Evolutionary conservation across 2,797 vertebrate species (phyloP), one percentile per base, ranked within the genome.

Genomic region (Xenopus petersii): DNA sequence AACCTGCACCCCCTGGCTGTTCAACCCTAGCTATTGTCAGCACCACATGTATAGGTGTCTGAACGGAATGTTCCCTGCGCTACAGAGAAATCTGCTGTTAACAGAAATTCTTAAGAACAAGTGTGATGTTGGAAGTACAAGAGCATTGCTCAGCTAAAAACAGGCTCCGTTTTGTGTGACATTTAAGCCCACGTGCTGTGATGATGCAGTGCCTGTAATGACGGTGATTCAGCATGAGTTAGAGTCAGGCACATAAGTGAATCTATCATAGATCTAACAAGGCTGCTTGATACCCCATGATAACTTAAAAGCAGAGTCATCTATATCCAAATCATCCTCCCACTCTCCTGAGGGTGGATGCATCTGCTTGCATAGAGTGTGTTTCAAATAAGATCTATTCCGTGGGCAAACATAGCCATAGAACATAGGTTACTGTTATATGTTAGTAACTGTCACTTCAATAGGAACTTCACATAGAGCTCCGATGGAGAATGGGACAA

Each of bases 181-280:
- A 81, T 82, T 83, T 82, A 84, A 83, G 79, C 88, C 91, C 87
- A 89, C 83, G 59, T 79, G 82, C 24, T 54, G 67, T 82, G 88
- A 80, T 71, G 83, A 90, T 86, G 89, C 83, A 78, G 83, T 82
- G 82, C 84, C 84, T 84, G 80, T 83, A 82, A 86, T 80, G 80
- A 83, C 83, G 82, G 79, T 81, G 88, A 91, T 87, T 90, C 87
- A 90, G 81, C 81, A 65, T 76, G 73, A 69, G 82, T 83, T 84
- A 79, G 80, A 83, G 80, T 83, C 82, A 82, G 81, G 81, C 87
- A 83, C 82, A 84, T 82, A 80, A 81, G 80, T 64, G 83, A 84
- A 79, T 58, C 81, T 79, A 75, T 65, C 12, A 70, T 86, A 68
- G 65, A 81, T 42, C 80, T 84, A 84, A 84, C 83, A 84, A 77